Base-by-base conservation (phyloP, 2,797 vertebrate genomes). In the Arctocebus calabarensis region DNA sequence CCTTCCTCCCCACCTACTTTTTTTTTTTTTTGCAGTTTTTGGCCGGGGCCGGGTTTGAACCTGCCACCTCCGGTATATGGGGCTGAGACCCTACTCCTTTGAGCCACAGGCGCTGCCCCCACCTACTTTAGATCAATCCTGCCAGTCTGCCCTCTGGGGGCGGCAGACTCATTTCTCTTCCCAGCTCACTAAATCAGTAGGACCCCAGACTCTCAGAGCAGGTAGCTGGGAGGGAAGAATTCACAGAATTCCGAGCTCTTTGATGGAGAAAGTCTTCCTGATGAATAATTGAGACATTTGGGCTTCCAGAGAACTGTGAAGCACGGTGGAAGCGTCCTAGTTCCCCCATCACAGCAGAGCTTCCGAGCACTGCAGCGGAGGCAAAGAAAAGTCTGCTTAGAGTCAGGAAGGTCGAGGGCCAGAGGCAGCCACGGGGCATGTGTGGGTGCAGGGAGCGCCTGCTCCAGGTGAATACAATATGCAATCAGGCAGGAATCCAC, bases 251-350 rank as follows among this genome's bases (percentile, higher is more conserved):
- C 52, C 27, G 25, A 62, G 57, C 9, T 37, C 87, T 95, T 83
- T 96, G 88, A 96, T 90, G 68, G 85, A 92, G 81, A 81, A 71
- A 86, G 66, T 61, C 71, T 66, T 37, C 29, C 68, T 95, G 34
- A 68, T 85, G 43, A 66, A 95, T 94, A 88, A 90, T 57, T 64
- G 78, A 96, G 77, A 68, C 37, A 1, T 20, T 71, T 62, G 1
- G 0, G 52, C 75, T 95, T 93, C 91, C 94, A 4, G 55, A 93
- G 85, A 87, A 45, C 19, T 7, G 11, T 5, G 9, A 9, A 2
- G 29, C 48, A 3, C 1, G 0, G 62, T 10, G 20, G 34, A 57
- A 27, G 20, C 1, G 34, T 73, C 94, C 94, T 48, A 59, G 62
- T 59, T 82, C 82, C 34, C 77, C 84, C 43, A 25, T 70, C 23